A percentile compares a stretch with the other conserved stretches of the same genome.
These are phyloP conservation scores for Camponotus fellah DNA, from an alignment of 2,888 invertebrate species.

Conservation along the genomic window DNA sequence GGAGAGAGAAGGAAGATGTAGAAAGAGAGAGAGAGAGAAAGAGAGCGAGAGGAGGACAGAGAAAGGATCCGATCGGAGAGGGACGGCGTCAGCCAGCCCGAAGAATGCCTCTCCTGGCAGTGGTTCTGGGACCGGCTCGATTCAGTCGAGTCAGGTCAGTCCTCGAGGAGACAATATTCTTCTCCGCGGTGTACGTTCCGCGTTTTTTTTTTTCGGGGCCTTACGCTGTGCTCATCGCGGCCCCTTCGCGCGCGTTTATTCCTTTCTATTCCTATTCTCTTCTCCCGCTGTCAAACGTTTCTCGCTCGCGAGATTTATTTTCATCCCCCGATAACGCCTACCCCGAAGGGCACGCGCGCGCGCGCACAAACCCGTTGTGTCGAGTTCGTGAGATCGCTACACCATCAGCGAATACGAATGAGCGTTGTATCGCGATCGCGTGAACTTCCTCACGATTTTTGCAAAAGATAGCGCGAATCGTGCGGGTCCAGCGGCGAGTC, in stretches of 20 bases:
- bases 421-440: conserved; percentile 67
- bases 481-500: neutral
- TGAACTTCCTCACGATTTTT: conserved; percentile 44
- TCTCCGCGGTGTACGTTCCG: conserved; percentile 68
- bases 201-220: conserved; percentile 71
- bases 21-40: conserved; percentile 48
- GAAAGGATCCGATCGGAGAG: conserved; percentile 82
- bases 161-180: conserved; percentile 81
- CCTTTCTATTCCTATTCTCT: neutral
- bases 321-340: conserved; percentile 38
- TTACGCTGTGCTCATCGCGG: conserved; percentile 68
- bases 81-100: conserved; percentile 79
- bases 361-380: conserved; percentile 51
- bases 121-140: conserved; percentile 76
- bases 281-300: neutral
- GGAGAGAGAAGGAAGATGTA: neutral
- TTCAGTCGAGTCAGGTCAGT: conserved; percentile 85
- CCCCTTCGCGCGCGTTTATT: conserved; percentile 69
- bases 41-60: conserved; percentile 59
- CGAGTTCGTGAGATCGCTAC: conserved; percentile 40
- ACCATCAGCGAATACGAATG: conserved; percentile 72
- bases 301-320: neutral
- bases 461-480: conserved; percentile 23
- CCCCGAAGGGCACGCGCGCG: conserved; percentile 21
- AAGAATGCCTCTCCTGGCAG: conserved; percentile 80